Base-by-base conservation (phyloP, 64 coral and sea anemone species). In the Cladopsammia gracilis region DNA sequence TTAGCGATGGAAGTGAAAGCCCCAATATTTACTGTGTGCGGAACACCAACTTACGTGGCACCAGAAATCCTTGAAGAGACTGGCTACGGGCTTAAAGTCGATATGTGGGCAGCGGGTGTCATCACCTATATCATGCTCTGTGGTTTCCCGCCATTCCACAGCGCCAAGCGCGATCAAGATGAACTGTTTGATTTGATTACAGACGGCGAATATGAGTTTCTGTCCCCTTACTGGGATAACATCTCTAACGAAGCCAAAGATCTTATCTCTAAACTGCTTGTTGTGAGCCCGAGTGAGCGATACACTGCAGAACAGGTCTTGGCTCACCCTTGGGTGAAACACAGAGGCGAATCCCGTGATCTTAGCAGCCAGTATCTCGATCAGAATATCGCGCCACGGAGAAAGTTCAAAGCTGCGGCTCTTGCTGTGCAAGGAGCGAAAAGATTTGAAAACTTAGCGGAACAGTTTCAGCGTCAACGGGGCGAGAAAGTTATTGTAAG, bases 51-150 rank as follows among this genome's bases (percentile, higher is more conserved):
- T 8, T 99, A 99, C 46, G 98, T 99, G 2, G 98, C 98, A 11
- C 98, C 98, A 24, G 98, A 99, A 84, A 99, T 99, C n/a, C 88
- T 99, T 1, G 98, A 96, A 58, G 98, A 99, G 50, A 76, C 87
- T 62, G 98, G 98, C 6, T 99, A 99, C 58, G 94, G 98, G 10
- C 89, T 99, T 8, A 96, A 96, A 25, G 94, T 99, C 5, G 98
- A 99, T 88, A 94, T 89, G 88, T 99, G 98, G 98, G 98, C 98
- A 10, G 98, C 98, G 13, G 98, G 98, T 58, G 94, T 99, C 13
- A 99, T 99, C 46, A 91, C 95, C 1, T 99, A 99, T 20, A 99
- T 99, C 76, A 99, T 99, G 98, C 91, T 99, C 23, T 99, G 98
- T 68, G 98, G 98, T 48, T 99, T 99, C 88, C 98, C 98, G 83